A percentile compares a stretch with the other conserved stretches of the same genome.
Conservation (phyloP, 2,113 vertebrate genomes). For the Gyps fulvus region DNA sequence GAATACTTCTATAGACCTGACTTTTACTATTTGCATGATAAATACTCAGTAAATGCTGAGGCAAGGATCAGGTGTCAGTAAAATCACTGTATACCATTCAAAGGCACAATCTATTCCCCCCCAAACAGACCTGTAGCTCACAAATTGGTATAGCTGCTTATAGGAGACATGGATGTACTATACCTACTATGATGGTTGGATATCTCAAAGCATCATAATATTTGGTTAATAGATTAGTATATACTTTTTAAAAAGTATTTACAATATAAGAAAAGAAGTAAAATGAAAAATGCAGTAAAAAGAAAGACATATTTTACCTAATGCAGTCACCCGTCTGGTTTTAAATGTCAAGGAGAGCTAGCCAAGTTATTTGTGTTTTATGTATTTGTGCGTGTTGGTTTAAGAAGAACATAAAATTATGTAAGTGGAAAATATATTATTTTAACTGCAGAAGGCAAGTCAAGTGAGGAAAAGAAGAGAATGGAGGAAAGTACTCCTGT, state of each 20-base stretch:
- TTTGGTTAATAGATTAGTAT: background rate
- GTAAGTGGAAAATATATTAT: slow-evolving; percentile 23
- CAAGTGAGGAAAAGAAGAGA: background rate
- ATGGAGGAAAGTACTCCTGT: background rate
- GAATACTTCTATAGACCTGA: background rate
- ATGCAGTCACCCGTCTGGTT: background rate
- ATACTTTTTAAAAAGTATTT: background rate
- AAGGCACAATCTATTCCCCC: background rate
- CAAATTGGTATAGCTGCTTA: background rate
- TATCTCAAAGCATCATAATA: background rate
- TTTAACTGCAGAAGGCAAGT: slow-evolving; percentile 32
- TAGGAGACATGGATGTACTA: fast-evolving
- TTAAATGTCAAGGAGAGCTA: background rate
- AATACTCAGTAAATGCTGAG: background rate
- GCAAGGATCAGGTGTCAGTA: background rate
- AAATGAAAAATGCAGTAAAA: background rate
- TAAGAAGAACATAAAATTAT: slow-evolving; percentile 40
- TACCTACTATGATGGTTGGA: too few species aligned
- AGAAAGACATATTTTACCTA: background rate
- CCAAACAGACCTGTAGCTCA: background rate
- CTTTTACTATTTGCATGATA: too few species aligned
- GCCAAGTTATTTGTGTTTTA: slow-evolving; percentile 5
- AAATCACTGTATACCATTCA: background rate
- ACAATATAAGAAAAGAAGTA: background rate
- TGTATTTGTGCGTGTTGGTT: slow-evolving; percentile 16